A percentile compares a stretch with the other conserved stretches of the same genome.
phyloP scores from a whole-genome alignment of 2,888 invertebrate genomes.

The Hylaea fasciaria region DNA sequence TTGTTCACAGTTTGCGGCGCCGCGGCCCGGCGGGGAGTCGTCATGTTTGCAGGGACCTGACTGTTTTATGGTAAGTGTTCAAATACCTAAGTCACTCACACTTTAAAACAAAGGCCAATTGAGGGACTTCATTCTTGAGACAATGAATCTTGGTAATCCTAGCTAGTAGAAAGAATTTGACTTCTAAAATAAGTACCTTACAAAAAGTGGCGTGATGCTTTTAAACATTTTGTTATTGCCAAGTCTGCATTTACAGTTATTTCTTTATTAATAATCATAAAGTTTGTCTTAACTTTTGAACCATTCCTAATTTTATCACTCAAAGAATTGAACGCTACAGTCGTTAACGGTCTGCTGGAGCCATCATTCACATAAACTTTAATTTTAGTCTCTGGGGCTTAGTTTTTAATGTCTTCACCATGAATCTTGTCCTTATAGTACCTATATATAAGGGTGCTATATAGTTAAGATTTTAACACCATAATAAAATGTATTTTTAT shows the following conservation, averaged over 20 bases:
- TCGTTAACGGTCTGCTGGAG: slow-evolving; percentile 42
- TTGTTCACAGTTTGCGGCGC: slow-evolving; percentile 87
- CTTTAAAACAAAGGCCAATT: background rate
- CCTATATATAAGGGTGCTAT: no score
- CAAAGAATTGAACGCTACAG: slow-evolving; percentile 45
- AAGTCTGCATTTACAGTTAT: slow-evolving; percentile 26
- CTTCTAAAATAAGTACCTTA: no score
- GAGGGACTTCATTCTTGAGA: background rate
- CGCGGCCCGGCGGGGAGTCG: slow-evolving; percentile 86
- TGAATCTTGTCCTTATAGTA: slow-evolving; percentile 35
- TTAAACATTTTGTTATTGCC: slow-evolving; percentile 15
- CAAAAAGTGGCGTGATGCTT: no score
- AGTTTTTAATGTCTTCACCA: slow-evolving; percentile 40
- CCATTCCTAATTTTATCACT: slow-evolving; percentile 44
- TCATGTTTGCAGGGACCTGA: slow-evolving; percentile 89
- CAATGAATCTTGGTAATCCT: background rate
- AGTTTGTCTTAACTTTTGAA: slow-evolving; percentile 43
- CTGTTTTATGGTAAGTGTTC: slow-evolving; percentile 88
- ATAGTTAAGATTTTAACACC: slow-evolving; percentile 38
- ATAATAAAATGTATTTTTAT: slow-evolving; percentile 35
- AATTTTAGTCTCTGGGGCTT: slow-evolving; percentile 39
- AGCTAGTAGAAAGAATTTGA: no score
- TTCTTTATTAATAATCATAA: slow-evolving; percentile 35
- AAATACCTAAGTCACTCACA: slow-evolving; percentile 1
- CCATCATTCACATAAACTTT: slow-evolving; percentile 43